phyloP scores from a whole-genome alignment of 2,113 vertebrate genomes.

The Bagarius yarrelli region DNA sequence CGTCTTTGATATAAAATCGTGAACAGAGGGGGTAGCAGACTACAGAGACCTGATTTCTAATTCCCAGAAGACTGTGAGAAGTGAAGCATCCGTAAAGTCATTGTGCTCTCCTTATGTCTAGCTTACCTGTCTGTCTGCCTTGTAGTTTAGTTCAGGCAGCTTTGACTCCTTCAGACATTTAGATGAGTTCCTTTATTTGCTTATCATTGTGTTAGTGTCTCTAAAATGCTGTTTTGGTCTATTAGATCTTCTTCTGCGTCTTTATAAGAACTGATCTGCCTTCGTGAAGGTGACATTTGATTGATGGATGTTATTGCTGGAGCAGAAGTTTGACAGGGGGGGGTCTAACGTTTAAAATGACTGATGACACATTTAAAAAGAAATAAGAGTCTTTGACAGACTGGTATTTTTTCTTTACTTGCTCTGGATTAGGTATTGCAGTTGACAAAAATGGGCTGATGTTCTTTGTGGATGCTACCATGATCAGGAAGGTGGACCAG shows the following conservation, averaged over 20 bases:
- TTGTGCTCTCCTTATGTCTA: constrained; percentile 30
- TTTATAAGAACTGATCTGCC: constrained; percentile 13
- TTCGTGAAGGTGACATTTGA: constrained; percentile 31
- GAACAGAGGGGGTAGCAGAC: constrained; percentile 50
- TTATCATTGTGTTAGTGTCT: constrained; percentile 29
- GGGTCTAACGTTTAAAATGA: background rate
- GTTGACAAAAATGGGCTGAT: constrained; percentile 97
- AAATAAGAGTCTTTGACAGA: background rate
- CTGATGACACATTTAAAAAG: constrained; percentile 1
- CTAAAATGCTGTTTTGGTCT: constrained; percentile 34
- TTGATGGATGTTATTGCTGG: constrained; percentile 26
- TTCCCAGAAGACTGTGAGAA: constrained; percentile 48
- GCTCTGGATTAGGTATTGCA: constrained; percentile 82
- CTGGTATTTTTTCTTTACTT: constrained; percentile 17
- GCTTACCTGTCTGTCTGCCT: constrained; percentile 16
- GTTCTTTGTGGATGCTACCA: constrained; percentile 98
- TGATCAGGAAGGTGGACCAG: constrained; percentile 99
- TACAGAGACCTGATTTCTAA: constrained; percentile 49
- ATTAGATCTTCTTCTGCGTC: constrained; percentile 25
- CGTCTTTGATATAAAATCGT: constrained; percentile 35
- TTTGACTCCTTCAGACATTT: constrained; percentile 26
- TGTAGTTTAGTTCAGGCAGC: constrained; percentile 26
- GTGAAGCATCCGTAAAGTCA: constrained; percentile 35
- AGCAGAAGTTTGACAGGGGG: constrained; percentile 14
- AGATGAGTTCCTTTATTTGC: constrained; percentile 35